Conservation (phyloP, 2,888 invertebrate genomes). For the Phragmatobia fuliginosa region DNA sequence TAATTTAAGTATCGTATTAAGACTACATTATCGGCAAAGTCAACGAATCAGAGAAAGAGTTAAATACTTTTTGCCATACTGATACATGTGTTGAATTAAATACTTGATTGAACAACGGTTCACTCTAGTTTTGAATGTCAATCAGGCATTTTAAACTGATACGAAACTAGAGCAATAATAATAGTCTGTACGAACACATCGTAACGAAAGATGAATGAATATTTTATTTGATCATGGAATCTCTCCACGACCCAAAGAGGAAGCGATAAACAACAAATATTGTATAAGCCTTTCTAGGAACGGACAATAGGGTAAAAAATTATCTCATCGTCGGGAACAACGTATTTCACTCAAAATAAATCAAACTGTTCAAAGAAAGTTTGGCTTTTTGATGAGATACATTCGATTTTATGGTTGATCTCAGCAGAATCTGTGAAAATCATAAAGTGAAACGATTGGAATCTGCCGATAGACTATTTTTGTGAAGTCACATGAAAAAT, state of each 20-base stretch:
- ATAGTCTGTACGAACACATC: conserved; percentile 18
- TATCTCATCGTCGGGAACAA: conserved; percentile 21
- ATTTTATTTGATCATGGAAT: conserved; percentile 25
- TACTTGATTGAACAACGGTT: conserved; percentile 35
- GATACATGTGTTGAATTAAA: neutral
- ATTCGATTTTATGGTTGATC: conserved; percentile 44
- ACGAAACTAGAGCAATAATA: conserved; percentile 34
- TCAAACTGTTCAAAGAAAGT: conserved; percentile 30
- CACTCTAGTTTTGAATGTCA: conserved; percentile 37
- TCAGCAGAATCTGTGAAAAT: conserved; percentile 34
- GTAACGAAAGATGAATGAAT: conserved; percentile 11
- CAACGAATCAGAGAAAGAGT: neutral
- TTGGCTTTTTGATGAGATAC: conserved; percentile 36
- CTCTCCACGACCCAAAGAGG: conserved; percentile 30
- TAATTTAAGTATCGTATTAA: neutral
- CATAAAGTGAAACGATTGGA: conserved; percentile 45
- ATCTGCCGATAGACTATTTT: conserved; percentile 38
- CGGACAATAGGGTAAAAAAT: conserved; percentile 30
- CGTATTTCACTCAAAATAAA: conserved; percentile 38
- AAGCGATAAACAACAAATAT: conserved; percentile 30
- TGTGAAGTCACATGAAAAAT: conserved; percentile 45
- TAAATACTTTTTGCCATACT: neutral
- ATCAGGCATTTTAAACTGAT: conserved; percentile 45
- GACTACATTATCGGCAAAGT: neutral
- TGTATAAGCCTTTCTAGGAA: conserved; percentile 34